phyloP scores from a whole-genome alignment of 2,888 invertebrate genomes.

The Sclerodermus sp. region DNA sequence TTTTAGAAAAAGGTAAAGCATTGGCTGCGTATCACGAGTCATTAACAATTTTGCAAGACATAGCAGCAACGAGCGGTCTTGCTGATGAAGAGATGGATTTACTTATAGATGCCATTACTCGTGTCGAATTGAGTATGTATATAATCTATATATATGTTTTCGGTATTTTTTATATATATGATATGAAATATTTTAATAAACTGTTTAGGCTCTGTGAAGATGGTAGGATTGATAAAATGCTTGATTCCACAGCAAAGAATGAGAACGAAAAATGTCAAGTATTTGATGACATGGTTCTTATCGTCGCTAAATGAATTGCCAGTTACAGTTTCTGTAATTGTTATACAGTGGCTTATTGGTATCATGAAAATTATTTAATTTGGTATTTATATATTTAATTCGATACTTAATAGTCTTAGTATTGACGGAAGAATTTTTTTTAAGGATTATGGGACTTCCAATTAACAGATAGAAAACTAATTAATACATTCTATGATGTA shows the following conservation, averaged over 20 bases:
- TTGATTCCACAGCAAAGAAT: slow-evolving; percentile 40
- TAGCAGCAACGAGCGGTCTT: slow-evolving; percentile 34
- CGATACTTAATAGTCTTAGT: neutral
- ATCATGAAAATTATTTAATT: slow-evolving; percentile 8
- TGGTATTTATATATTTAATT: slow-evolving; percentile 1
- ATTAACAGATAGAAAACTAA: slow-evolving; percentile 36
- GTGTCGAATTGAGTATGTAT: slow-evolving; percentile 31
- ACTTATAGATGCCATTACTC: slow-evolving; percentile 29
- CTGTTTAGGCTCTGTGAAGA: slow-evolving; percentile 27
- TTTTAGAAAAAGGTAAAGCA: slow-evolving; percentile 25
- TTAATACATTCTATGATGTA: slow-evolving; percentile 44
- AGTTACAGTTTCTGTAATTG: slow-evolving; percentile 29
- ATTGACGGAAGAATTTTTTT: slow-evolving; percentile 8
- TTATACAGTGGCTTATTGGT: slow-evolving; percentile 46
- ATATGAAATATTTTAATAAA: neutral
- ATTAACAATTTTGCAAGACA: slow-evolving; percentile 27
- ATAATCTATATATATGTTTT: neutral
- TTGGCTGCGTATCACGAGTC: slow-evolving; percentile 18
- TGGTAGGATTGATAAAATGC: slow-evolving; percentile 42
- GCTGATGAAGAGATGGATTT: slow-evolving; percentile 27
- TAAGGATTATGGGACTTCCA: slow-evolving; percentile 46
- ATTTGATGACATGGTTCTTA: slow-evolving; percentile 38
- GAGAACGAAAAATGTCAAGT: slow-evolving; percentile 25
- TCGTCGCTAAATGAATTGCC: slow-evolving; percentile 25
- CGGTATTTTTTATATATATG: neutral